A percentile compares a stretch with the other conserved stretches of the same genome.
These are phyloP conservation scores for Bradypus variegatus DNA, from an alignment of 2,797 vertebrate species.

Conservation along the genomic window DNA sequence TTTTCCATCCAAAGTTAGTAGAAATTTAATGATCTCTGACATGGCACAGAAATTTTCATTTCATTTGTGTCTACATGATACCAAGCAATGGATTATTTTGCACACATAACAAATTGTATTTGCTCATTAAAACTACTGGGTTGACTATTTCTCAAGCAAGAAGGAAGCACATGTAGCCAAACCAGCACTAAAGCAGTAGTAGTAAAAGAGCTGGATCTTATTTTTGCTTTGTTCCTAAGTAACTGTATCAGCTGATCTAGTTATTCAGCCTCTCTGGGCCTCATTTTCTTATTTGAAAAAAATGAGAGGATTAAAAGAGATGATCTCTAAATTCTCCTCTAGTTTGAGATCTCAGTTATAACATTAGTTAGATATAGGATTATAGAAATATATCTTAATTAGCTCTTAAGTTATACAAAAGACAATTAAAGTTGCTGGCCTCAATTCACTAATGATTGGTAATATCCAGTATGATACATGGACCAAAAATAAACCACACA, in stretches of 20 bases:
- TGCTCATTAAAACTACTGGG: background rate
- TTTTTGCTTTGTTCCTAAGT: background rate
- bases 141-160: background rate
- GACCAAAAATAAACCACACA: background rate
- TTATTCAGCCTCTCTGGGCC: background rate
- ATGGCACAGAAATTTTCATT: background rate
- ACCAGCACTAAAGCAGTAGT: background rate
- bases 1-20: background rate
- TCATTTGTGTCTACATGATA: conserved; percentile 5
- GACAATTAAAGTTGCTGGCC: background rate
- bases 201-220: background rate
- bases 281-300: conserved; percentile 23
- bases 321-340: background rate
- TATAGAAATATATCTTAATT: background rate
- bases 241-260: background rate
- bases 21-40: background rate
- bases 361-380: background rate
- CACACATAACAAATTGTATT: background rate
- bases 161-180: background rate
- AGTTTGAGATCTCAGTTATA: conserved; percentile 11
- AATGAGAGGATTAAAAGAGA: background rate
- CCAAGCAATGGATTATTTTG: background rate
- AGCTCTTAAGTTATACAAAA: conserved; percentile 5
- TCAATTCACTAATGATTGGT: background rate
- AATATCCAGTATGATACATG: background rate